A percentile compares a stretch with the other conserved stretches of the same genome.
phyloP scores from a whole-genome alignment of 2,113 vertebrate genomes.

The Antigone vipio region DNA sequence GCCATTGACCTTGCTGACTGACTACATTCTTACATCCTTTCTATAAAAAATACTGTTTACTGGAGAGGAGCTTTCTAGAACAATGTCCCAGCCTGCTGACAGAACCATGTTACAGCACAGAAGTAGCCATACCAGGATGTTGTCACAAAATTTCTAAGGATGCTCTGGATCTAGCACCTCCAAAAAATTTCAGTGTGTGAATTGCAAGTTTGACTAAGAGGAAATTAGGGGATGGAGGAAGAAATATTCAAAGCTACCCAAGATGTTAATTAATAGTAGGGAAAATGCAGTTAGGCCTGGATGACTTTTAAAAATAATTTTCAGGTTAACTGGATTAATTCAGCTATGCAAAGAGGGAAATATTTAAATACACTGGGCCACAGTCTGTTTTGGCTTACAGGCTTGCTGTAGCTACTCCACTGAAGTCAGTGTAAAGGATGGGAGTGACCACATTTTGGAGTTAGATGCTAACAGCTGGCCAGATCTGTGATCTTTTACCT shows the following conservation, averaged over 20 bases:
- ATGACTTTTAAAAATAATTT: background rate
- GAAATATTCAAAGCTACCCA: background rate
- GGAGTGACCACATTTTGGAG: background rate
- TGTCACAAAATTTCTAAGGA: background rate
- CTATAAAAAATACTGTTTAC: background rate
- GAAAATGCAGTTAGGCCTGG: background rate
- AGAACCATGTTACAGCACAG: background rate
- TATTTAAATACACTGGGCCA: background rate
- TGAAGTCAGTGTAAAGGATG: background rate
- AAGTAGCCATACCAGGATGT: background rate
- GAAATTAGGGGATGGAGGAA: background rate
- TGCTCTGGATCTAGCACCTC: background rate
- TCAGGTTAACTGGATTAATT: background rate
- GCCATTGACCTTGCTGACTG: background rate
- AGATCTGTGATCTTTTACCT: constrained; percentile 45
- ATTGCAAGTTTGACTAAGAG: background rate
- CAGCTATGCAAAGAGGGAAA: background rate
- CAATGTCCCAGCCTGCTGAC: background rate
- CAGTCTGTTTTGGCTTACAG: background rate
- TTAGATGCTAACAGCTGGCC: constrained; percentile 2
- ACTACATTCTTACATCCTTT: background rate
- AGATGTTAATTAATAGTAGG: background rate
- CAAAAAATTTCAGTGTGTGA: background rate
- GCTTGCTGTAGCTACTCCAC: background rate
- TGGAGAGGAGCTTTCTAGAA: background rate